Percentiles rank a stretch among this genome's conserved stretches.
These are phyloP conservation scores for Enteromius thamalakanensis DNA, from an alignment of 2,797 vertebrate genomes.

Conservation along the genomic window DNA sequence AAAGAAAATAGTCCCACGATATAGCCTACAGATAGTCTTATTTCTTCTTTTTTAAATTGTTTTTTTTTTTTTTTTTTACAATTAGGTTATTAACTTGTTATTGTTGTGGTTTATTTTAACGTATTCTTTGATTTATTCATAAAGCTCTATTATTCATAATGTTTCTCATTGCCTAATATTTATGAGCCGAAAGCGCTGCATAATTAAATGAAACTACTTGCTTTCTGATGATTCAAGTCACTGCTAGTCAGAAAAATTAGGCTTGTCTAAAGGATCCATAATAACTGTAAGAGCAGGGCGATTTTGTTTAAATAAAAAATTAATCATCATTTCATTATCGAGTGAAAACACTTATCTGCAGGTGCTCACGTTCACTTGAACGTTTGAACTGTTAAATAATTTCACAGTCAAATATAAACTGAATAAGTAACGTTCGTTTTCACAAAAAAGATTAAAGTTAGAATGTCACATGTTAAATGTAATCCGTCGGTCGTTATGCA, in stretches of 20 bases:
- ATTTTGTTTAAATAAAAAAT: constrained; percentile 49
- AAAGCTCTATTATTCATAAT: not conserved
- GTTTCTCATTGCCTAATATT: not conserved
- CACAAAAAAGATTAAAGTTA: not conserved
- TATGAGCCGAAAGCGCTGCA: not conserved
- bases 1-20: not conserved
- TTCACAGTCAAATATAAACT: constrained; percentile 25
- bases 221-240: not conserved
- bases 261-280: constrained; percentile 10
- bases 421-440: not conserved
- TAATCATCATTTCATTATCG: constrained; percentile 37
- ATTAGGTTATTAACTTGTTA: not conserved
- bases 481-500: not conserved
- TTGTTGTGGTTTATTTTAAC: not conserved
- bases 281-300: not conserved
- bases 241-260: not conserved
- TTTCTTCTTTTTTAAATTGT: not conserved
- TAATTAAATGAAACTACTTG: not conserved
- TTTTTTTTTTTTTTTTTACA: not conserved
- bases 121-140: not conserved
- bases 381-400: constrained; percentile 9
- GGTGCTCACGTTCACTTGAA: constrained; percentile 47
- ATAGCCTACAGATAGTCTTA: not conserved
- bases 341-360: constrained; percentile 29
- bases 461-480: no score